Conservation (phyloP, 2,113 vertebrate genomes). For the Podocnemis expansa region DNA sequence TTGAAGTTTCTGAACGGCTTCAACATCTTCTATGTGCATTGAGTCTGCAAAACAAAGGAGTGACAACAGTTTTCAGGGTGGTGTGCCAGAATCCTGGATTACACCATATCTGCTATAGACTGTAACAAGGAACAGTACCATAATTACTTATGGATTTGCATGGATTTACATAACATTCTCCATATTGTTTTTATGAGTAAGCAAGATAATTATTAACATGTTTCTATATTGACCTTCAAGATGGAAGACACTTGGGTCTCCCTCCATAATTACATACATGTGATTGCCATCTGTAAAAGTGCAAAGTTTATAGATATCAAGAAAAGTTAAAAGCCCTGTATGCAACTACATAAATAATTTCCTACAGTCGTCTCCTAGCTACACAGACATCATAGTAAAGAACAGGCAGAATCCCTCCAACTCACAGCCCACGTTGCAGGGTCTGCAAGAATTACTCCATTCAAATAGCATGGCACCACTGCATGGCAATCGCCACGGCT, state of each 20-base stretch:
- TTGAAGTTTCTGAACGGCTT: constrained; percentile 98
- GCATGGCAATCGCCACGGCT: not conserved
- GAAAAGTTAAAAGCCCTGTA: not conserved
- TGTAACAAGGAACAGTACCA: not conserved
- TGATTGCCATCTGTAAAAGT: constrained; percentile 1
- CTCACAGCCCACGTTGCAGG: not conserved
- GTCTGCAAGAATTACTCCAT: not conserved
- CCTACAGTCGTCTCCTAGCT: not conserved
- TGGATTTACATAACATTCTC: not conserved
- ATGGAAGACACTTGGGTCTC: not conserved
- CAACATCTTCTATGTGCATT: constrained; percentile 99
- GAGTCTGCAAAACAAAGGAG: constrained; percentile 85
- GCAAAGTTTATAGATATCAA: not conserved
- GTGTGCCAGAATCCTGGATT: not conserved
- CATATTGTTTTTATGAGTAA: not conserved
- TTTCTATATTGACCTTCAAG: not conserved
- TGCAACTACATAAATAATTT: not conserved
- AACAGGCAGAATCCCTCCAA: not conserved
- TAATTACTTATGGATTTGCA: not conserved
- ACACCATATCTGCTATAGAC: accelerated
- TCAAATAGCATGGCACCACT: not conserved
- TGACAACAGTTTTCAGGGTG: constrained; percentile 45
- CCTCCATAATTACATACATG: constrained; percentile 11
- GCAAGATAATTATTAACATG: constrained; percentile 22
- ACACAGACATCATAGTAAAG: not conserved